Conservation (phyloP, 2,113 vertebrate genomes). For the Machaerirhynchus nigripectus region DNA sequence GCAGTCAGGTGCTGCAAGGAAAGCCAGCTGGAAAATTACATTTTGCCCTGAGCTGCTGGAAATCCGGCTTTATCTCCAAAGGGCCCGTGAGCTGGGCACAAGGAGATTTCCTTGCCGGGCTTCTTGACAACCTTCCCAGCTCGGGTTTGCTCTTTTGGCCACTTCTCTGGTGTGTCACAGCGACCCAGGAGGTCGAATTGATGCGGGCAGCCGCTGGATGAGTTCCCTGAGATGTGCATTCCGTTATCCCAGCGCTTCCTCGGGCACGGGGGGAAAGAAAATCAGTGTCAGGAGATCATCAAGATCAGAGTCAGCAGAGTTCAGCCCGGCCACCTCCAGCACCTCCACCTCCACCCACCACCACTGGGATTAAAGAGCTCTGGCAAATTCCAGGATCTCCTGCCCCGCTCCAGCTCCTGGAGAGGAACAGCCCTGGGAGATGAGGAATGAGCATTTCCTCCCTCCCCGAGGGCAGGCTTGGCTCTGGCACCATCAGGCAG, state of each 20-base stretch:
- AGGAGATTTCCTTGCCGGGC: background rate
- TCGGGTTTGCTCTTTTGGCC: background rate
- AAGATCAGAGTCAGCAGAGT: background rate
- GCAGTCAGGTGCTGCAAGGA: background rate
- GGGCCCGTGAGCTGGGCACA: background rate
- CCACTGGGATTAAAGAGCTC: background rate
- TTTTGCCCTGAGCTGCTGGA: constrained; percentile 9
- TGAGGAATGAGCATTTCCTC: background rate
- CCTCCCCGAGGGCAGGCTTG: background rate
- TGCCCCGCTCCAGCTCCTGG: background rate
- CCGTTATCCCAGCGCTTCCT: background rate
- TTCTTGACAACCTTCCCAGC: background rate
- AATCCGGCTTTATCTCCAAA: background rate
- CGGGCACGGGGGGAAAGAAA: fast-evolving
- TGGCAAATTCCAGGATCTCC: background rate
- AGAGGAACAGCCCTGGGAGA: background rate
- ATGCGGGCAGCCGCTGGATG: background rate
- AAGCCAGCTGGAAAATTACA: constrained; percentile 43
- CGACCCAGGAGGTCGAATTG: constrained; percentile 1
- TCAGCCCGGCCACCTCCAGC: background rate
- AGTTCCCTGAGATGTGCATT: background rate
- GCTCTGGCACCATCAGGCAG: background rate
- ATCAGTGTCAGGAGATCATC: background rate
- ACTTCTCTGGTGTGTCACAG: background rate
- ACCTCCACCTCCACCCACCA: too few relatives aligned